Percentiles rank a stretch among this genome's conserved stretches.
Conservation (phyloP, 2,888 invertebrate species). For the Drosophila buzzatii region DNA sequence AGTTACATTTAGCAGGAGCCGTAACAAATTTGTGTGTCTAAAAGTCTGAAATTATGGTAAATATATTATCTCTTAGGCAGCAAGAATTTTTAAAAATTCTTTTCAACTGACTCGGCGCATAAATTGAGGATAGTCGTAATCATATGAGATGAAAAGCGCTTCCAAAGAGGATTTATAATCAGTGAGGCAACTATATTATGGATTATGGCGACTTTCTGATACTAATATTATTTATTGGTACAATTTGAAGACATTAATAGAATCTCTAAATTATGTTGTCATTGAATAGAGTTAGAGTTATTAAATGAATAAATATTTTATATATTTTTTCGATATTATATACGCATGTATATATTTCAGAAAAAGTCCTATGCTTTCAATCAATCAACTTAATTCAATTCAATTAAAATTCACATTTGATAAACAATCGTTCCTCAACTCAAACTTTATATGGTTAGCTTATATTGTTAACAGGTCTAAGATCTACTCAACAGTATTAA, state of each 20-base stretch:
- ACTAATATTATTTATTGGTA: not conserved
- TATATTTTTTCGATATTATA: not conserved
- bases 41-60: conserved; percentile 45
- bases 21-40: conserved; percentile 31
- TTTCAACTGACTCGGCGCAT: not conserved
- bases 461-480: too few species aligned
- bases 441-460: not conserved
- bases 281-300: not conserved
- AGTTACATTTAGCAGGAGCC: conserved; percentile 57
- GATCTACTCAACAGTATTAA: too few species aligned
- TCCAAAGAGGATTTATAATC: not conserved
- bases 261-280: not conserved
- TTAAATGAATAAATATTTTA: not conserved
- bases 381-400: not conserved
- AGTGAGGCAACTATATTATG: not conserved
- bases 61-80: conserved; percentile 2
- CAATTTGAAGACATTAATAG: not conserved
- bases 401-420: not conserved
- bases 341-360: not conserved
- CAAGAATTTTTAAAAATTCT: conserved; percentile 22
- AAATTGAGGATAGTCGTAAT: not conserved
- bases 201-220: not conserved
- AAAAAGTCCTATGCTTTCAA: not conserved
- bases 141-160: not conserved
- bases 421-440: not conserved